A percentile compares a stretch with the other conserved stretches of the same genome.
These are phyloP conservation scores for Phrixothrix hirtus DNA, from an alignment of 2,888 invertebrate species.

Conservation along the genomic window DNA sequence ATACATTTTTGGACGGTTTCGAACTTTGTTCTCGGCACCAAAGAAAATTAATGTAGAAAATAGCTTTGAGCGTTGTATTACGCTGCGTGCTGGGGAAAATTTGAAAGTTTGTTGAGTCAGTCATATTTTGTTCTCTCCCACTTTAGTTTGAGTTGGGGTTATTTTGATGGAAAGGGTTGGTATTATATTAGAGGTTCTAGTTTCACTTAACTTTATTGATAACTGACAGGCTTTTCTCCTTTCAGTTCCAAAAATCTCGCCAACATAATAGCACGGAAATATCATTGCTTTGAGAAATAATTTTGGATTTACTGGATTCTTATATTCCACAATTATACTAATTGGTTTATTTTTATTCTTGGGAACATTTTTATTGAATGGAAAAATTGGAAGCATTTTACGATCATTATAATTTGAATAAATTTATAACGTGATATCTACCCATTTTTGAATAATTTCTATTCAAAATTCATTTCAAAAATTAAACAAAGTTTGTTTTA, in stretches of 20 bases:
- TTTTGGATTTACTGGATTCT: too few relatives aligned
- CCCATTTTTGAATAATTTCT: background rate
- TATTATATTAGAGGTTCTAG: constrained; percentile 30
- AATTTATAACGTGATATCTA: background rate
- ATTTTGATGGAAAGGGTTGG: constrained; percentile 40
- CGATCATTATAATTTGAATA: background rate
- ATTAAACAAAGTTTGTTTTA: too few relatives aligned
- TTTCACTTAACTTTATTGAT: constrained; percentile 33
- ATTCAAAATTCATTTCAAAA: background rate
- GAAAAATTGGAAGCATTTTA: background rate
- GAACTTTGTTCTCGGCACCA: constrained; percentile 46
- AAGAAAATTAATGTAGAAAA: constrained; percentile 52
- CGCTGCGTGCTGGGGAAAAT: constrained; percentile 42
- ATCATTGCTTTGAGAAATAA: background rate
- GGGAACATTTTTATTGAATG: too few relatives aligned
- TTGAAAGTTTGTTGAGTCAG: constrained; percentile 46
- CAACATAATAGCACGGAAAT: background rate
- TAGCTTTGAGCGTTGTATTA: constrained; percentile 40
- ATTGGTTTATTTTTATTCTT: too few relatives aligned
- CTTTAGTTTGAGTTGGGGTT: constrained; percentile 39
- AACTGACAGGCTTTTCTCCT: constrained; percentile 27
- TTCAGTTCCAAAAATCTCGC: constrained; percentile 20
- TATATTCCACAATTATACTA: too few relatives aligned
- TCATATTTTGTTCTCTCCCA: constrained; percentile 42
- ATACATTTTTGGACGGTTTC: constrained; percentile 50